Conservation (phyloP, 2,888 invertebrate species). For the Macroteleia sp. region DNA sequence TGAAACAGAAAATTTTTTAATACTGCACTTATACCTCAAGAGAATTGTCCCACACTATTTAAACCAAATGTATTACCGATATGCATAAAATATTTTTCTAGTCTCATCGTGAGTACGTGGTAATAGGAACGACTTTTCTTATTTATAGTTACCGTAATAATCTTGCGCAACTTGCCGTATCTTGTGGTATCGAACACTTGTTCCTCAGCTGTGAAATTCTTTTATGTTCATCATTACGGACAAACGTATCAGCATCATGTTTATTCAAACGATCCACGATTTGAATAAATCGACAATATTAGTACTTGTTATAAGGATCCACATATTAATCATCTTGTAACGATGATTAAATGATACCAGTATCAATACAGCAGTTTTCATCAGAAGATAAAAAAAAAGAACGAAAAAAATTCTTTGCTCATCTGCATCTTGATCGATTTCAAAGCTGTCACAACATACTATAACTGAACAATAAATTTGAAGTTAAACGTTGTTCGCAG, state of each 20-base stretch:
- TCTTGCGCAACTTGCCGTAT: constrained; percentile 70
- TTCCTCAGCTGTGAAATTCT: not conserved
- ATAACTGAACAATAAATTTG: constrained; percentile 11
- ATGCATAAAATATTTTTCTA: too few relatives aligned
- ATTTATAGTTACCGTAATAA: constrained; percentile 70
- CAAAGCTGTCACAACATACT: constrained; percentile 28
- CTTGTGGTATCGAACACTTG: constrained; percentile 64
- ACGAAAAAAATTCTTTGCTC: constrained; percentile 10
- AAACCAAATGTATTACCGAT: too few relatives aligned
- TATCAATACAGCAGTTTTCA: not conserved
- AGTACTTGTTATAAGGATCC: constrained; percentile 11
- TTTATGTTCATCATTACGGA: constrained; percentile 3
- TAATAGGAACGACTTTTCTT: constrained; percentile 60
- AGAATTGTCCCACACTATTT: too few relatives aligned
- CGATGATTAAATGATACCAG: constrained; percentile 18
- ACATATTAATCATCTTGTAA: constrained; percentile 34
- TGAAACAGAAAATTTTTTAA: too few relatives aligned
- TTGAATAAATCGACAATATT: constrained; percentile 36
- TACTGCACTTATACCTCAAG: too few relatives aligned
- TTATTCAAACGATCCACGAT: constrained; percentile 32
- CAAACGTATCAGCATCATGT: constrained; percentile 13
- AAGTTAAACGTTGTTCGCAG: constrained; percentile 1
- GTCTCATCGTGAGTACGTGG: too few relatives aligned
- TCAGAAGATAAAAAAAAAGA: not conserved
- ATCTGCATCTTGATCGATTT: constrained; percentile 4